Evolutionary conservation across 1,140 invertebrate genomes (phyloP), one percentile per base, ranked within the genome.

Genomic region (Lysiphlebus fabarum): DNA sequence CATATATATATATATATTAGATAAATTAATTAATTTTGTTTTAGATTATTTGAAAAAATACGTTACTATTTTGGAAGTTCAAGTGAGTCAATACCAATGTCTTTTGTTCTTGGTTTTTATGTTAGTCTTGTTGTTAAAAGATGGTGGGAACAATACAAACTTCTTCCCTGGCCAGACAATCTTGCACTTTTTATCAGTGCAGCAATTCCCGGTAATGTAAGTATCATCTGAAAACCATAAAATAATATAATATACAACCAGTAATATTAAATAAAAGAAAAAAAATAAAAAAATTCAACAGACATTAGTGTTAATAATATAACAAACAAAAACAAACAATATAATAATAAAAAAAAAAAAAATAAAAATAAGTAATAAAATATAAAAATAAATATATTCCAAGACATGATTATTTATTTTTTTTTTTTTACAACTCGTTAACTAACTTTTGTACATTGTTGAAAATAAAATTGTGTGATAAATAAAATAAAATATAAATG

Each of bases 21-120:
- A n/a, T n/a, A n/a, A n/a, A n/a, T n/a, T n/a, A n/a, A n/a, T n/a
- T n/a, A n/a, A n/a, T n/a, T n/a, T 36, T 62, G 62, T 83, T 82
- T 5, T 84, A 93, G 90, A 70, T 82, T 88, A 68, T 93, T 93
- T 74, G 88, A 91, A 72, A 90, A 85, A 75, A 84, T 92, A 38
- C 85, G 88, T 37, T 81, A 84, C 58, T 92, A 93, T 76, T 92
- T 90, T 71, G 84, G 86, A 6, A 86, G 89, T 65, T 90, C 91
- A 69, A 88, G 85, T 67, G 90, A 92, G 67, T 91, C 87, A 42
- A 91, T 93, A 74, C 91, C 91, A 12, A 92, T 96, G 87, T 93
- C 93, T 9, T 96, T 96, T 81, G 92, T 96, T 10, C 83, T 96
- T 55, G 93, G 92, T 63, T 96, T 96, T 82, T 96, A 96, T 79